Evolutionary conservation across 2,113 vertebrate species (phyloP).

Genomic region (Trichomycterus rosablanca): DNA sequence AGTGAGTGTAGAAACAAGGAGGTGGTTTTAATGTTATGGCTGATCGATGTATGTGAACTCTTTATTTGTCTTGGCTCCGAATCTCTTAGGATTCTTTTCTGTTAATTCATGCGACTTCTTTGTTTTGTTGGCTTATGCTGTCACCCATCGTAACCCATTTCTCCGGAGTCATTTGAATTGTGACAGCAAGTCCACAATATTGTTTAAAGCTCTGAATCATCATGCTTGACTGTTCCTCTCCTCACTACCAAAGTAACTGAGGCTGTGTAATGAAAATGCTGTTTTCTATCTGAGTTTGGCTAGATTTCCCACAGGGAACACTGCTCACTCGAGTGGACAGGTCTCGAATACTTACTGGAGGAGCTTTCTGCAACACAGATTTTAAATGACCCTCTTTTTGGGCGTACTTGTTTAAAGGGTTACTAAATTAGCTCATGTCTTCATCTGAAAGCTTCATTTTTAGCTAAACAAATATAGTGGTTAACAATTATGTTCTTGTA

Average conservation of each 20-base stretch:
- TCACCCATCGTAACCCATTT: neutral
- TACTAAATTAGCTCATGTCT: no score
- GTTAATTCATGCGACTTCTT: no score
- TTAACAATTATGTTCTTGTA: no score
- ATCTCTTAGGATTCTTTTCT: neutral
- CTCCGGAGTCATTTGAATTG: neutral
- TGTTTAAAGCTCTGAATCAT: neutral
- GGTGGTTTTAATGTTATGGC: no score
- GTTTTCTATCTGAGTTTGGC: conserved; percentile 11
- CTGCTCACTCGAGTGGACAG: neutral
- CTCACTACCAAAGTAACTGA: conserved; percentile 1
- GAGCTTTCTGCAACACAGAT: conserved; percentile 3
- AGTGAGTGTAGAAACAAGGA: no score
- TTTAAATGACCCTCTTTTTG: no score
- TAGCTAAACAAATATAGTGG: no score
- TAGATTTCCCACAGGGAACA: conserved; percentile 12
- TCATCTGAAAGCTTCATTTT: no score
- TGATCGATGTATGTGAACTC: no score
- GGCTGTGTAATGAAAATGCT: conserved; percentile 22
- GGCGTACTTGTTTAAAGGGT: no score
- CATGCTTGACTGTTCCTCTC: conserved; percentile 8
- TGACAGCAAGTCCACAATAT: neutral
- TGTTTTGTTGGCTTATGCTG: no score
- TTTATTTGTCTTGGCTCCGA: neutral
- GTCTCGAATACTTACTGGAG: neutral